Evolutionary conservation across 1,140 invertebrate species (phyloP), one percentile per base, ranked within the genome.

Genomic region (Ridgeia piscesae): DNA sequence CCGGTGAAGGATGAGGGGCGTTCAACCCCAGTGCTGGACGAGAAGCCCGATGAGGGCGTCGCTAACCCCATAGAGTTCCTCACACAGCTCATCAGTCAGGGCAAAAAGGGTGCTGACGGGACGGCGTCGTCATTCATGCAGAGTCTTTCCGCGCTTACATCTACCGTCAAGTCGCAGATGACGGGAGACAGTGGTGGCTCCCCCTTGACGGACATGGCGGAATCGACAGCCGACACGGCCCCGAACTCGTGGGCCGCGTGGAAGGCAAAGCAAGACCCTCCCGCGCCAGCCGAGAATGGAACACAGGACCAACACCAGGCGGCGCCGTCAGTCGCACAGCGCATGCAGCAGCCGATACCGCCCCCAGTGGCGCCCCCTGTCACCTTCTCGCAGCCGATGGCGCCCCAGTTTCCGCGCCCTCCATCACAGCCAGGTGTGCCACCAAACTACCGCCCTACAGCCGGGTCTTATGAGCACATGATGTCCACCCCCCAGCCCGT

Each of bases 21-120:
- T 33, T 93, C 93, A 9, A 95, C 95, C 14, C 95, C 95, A 1
- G 93, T 95, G 6, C 92, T 94, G 92, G 95, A 95, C 92, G 95
- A 95, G 93, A 92, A 92, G 31, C 93, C 94, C 0, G 93, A 93
- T 34, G 93, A 93, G 8, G 94, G 94, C 34, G 94, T 94, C 1
- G 93, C 94, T 35, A 95, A 95, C 92, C 94, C 95, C 8, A 95
- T 95, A 34, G 95, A 95, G 92, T 95, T 95, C 93, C 93, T 95
- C 14, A 95, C 95, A n/a, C 94, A 94, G 92, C 94, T 95, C 17
- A 94, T 95, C 58, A 93, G 94, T 89, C 94, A 95, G 93, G 94
- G 94, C 27, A 93, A 94, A 58, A 94, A 95, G 92, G 93, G 92
- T 11, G n/a, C 33, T 1, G 91, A 93, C 33, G 89, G 91, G 27